Percentiles rank a stretch among this genome's conserved stretches.
Conservation (phyloP, 2,797 vertebrate genomes). For the Kryptopterus vitreolus region DNA sequence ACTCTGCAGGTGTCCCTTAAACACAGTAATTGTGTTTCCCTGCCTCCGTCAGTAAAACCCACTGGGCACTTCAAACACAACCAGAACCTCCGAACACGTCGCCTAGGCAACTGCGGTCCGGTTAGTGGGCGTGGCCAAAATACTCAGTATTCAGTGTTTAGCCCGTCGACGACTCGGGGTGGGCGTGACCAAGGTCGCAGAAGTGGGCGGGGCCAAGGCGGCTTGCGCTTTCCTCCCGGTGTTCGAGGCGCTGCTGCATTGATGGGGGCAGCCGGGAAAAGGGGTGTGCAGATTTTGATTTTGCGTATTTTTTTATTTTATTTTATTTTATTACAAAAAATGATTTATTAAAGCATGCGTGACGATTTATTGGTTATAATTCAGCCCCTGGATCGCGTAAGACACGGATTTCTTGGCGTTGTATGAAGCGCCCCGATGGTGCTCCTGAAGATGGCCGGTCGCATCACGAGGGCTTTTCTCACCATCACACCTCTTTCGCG, state of each 20-base stretch:
- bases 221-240: slow-evolving; percentile 32
- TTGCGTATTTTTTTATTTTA: slow-evolving; percentile 19
- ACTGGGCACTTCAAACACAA: slow-evolving; percentile 16
- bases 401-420: not conserved
- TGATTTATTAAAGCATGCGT: too few relatives aligned
- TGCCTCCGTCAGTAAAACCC: not conserved
- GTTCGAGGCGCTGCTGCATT: slow-evolving; percentile 31
- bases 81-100: slow-evolving; percentile 61
- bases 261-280: slow-evolving; percentile 36
- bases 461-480: not conserved
- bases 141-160: not conserved
- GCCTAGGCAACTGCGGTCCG: slow-evolving; percentile 72
- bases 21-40: not conserved
- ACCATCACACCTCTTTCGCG: not conserved
- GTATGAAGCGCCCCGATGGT: not conserved
- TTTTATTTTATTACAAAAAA: too few relatives aligned
- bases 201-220: slow-evolving; percentile 38
- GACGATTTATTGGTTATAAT: not conserved
- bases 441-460: slow-evolving; percentile 12
- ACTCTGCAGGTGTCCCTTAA: slow-evolving; percentile 7
- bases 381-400: not conserved
- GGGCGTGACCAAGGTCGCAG: slow-evolving; percentile 19
- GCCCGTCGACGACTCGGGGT: not conserved
- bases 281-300: slow-evolving; percentile 44
- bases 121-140: slow-evolving; percentile 14